A percentile compares a stretch with the other conserved stretches of the same genome.
These are phyloP conservation scores for Laupala kohalensis DNA, from an alignment of 1,140 invertebrate genomes.

Conservation along the genomic window DNA sequence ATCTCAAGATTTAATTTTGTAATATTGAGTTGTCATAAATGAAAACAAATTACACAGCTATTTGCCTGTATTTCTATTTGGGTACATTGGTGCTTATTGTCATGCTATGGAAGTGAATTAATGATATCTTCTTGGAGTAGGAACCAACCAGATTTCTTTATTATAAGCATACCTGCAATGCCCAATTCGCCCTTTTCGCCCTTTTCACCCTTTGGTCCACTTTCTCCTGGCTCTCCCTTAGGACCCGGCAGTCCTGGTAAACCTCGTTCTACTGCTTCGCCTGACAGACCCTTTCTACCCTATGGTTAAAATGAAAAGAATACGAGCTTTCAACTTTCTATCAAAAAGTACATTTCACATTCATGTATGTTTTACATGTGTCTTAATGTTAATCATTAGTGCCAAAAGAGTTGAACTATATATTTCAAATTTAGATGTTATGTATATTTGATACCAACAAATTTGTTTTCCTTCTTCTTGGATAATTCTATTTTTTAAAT, in stretches of 20 bases:
- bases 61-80: not conserved
- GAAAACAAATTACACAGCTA: not conserved
- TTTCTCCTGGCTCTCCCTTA: conserved; percentile 35
- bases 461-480: too few relatives aligned
- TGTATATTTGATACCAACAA: too few relatives aligned
- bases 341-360: too few relatives aligned
- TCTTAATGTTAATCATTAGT: too few relatives aligned
- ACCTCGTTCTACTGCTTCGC: conserved; percentile 31
- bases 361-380: too few relatives aligned
- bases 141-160: not conserved
- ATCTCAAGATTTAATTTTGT: not conserved
- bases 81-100: not conserved
- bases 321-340: too few relatives aligned
- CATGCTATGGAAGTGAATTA: conserved; percentile 11
- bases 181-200: conserved; percentile 31
- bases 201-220: conserved; percentile 30
- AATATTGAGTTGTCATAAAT: not conserved
- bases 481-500: too few relatives aligned
- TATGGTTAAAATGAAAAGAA: conserved; percentile 23
- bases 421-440: too few relatives aligned
- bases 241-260: conserved; percentile 32
- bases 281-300: conserved; percentile 33
- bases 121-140: not conserved
- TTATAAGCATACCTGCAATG: conserved; percentile 26
- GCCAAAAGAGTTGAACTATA: too few relatives aligned